These are phyloP conservation scores for Petrocephalus sullivani DNA, from an alignment of 2,797 vertebrate species.

Conservation along the genomic window DNA sequence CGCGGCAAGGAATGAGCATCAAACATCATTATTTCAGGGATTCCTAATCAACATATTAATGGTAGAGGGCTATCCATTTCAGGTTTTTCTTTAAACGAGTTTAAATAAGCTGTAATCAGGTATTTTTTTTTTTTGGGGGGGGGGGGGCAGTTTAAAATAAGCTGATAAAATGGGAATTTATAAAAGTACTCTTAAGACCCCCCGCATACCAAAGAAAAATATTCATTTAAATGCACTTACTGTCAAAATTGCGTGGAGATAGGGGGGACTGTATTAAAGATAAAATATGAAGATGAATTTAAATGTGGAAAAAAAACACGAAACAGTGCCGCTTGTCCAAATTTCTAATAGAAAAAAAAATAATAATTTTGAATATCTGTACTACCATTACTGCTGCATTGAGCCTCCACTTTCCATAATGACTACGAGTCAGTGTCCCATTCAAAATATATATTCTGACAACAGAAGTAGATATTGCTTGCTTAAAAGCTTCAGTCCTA, in stretches of 20 bases:
- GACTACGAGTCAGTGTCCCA: slow-evolving; percentile 74
- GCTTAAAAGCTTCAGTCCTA: slow-evolving; percentile 77
- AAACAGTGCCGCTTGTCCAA: slow-evolving; percentile 58
- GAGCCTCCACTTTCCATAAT: slow-evolving; percentile 77
- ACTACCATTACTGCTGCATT: slow-evolving; percentile 74
- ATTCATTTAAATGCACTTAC: slow-evolving; percentile 72
- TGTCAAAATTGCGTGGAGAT: slow-evolving; percentile 58
- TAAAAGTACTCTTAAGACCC: slow-evolving; percentile 35
- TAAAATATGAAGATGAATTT: slow-evolving; percentile 74
- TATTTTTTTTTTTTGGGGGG: slow-evolving; percentile 51
- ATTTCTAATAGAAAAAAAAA: slow-evolving; percentile 59
- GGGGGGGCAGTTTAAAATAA: background rate
- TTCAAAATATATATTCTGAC: slow-evolving; percentile 67
- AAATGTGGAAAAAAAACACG: slow-evolving; percentile 39
- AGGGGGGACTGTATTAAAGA: slow-evolving; percentile 46
- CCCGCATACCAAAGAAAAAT: slow-evolving; percentile 56
- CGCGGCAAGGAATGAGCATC: slow-evolving; percentile 41
- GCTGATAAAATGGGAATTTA: slow-evolving; percentile 48
- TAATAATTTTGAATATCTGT: slow-evolving; percentile 72
- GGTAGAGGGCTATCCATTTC: slow-evolving; percentile 42
- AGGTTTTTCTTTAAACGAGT: slow-evolving; percentile 50
- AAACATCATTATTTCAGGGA: slow-evolving; percentile 58
- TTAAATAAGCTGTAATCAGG: slow-evolving; percentile 53
- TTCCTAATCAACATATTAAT: slow-evolving; percentile 69
- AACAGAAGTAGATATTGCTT: slow-evolving; percentile 76